Percentiles rank a stretch among this genome's conserved stretches.
These are phyloP conservation scores for Trachelus stipa DNA, from an alignment of 2,888 invertebrate species.

Conservation along the genomic window DNA sequence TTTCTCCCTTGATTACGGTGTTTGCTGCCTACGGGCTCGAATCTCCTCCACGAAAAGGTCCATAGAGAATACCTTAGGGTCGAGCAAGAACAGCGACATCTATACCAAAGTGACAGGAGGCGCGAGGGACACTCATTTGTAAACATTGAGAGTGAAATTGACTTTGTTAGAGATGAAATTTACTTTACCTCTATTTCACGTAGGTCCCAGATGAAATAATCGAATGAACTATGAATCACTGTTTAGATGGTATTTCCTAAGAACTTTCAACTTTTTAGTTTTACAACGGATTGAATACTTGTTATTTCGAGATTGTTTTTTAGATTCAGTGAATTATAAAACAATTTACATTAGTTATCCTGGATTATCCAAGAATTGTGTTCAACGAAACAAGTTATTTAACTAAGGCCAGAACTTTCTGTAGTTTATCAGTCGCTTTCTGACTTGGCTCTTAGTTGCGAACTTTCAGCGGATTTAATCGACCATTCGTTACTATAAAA, in stretches of 20 bases:
- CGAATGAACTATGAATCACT: background rate
- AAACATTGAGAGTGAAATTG: background rate
- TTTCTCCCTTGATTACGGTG: constrained; percentile 49
- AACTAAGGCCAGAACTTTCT: background rate
- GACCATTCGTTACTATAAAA: background rate
- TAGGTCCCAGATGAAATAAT: background rate
- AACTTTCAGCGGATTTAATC: background rate
- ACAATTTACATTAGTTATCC: background rate
- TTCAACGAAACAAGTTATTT: background rate
- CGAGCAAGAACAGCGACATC: background rate
- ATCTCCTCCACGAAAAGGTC: background rate
- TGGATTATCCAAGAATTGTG: background rate
- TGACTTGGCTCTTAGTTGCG: background rate
- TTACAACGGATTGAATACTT: background rate
- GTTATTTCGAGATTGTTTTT: background rate
- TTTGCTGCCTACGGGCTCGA: constrained; percentile 30
- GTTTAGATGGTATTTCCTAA: background rate
- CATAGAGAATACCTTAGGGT: background rate
- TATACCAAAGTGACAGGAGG: background rate
- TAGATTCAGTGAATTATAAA: background rate
- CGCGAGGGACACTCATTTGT: background rate
- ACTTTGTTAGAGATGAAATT: background rate
- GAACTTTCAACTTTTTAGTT: background rate
- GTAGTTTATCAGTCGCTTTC: background rate
- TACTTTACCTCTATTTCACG: background rate